Evolutionary conservation across 2,888 invertebrate genomes (phyloP), one percentile per base, ranked within the genome.

Genomic region (Monoplex corrugatus): DNA sequence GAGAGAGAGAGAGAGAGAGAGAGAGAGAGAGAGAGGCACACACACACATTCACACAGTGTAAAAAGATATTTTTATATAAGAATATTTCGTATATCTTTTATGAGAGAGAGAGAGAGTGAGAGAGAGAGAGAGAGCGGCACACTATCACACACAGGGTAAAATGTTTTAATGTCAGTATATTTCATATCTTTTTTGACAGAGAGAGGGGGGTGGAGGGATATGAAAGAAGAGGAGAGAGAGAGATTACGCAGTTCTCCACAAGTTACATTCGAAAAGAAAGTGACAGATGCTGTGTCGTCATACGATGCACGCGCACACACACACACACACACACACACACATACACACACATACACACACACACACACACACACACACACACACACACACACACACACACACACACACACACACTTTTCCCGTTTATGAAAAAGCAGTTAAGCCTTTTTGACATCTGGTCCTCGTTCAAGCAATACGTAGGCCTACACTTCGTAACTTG

Each of bases 301-400:
- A n/a, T n/a, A n/a, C n/a, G n/a, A n/a, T 57, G 43, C 85, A 50
- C 50, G 32, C 72, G 50, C 75, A 87, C 45, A 75, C 87, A 72
- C 72, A 72, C 72, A 72, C 38, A 44, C 87, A 72, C 38, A 44
- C 87, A 72, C 72, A 87, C 85, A 50, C 50, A 43, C 44, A 83
- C 32, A 43, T 19, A 83, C 32, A 83, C 13, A 83, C 44, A 86
- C 32, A 57, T 32, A 63, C 5, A 86, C 32, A 57, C 63, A 86
- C 86, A 86, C 32, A 86, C 57, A 86, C 63, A 68, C 50, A 86
- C 32, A 68, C 86, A 86, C 86, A 68, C 63, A 86, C 86, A 86
- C 86, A 86, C 16, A 86, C 86, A 86, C 16, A 86, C 86, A 57
- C n/a, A 86, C 40, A 83, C 44, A 83, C 43, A 83, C 44, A 68